Evolutionary conservation across 2,888 invertebrate genomes (phyloP).

Genomic region (Sarcophaga rosellei): DNA sequence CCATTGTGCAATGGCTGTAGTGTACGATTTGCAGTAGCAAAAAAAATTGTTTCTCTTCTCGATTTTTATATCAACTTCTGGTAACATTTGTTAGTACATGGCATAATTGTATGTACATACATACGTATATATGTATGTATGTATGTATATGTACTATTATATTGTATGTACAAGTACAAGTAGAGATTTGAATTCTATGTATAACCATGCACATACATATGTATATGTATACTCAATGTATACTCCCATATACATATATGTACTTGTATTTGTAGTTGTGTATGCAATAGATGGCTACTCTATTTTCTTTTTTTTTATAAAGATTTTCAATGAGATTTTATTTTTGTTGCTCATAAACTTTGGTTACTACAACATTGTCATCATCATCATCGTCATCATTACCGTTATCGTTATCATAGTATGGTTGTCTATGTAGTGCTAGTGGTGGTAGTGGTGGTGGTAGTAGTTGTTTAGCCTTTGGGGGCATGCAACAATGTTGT

Average conservation of each 20-base stretch:
- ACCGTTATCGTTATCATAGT: neutral
- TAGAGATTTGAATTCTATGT: too few relatives aligned
- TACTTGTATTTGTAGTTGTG: too few relatives aligned
- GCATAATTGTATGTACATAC: neutral
- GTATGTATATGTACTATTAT: neutral
- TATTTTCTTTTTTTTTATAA: neutral
- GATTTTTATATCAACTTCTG: neutral
- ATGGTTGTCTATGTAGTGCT: neutral
- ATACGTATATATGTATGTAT: neutral
- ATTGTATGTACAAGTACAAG: too few relatives aligned
- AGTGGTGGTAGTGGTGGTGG: too few relatives aligned
- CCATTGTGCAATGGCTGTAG: neutral
- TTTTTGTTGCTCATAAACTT: neutral
- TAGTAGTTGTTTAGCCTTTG: slow-evolving; percentile 7
- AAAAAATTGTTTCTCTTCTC: neutral
- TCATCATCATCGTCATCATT: neutral
- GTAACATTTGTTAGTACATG: slow-evolving; percentile 15
- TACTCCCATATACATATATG: too few relatives aligned
- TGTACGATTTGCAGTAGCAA: too few relatives aligned
- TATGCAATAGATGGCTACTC: neutral
- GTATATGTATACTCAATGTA: too few relatives aligned
- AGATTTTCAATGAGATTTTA: neutral
- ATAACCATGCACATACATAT: neutral
- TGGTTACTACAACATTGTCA: neutral
- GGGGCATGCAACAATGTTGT: slow-evolving; percentile 74